Evolutionary conservation across 2,113 vertebrate species (phyloP).

Genomic region (Ahaetulla prasina): DNA sequence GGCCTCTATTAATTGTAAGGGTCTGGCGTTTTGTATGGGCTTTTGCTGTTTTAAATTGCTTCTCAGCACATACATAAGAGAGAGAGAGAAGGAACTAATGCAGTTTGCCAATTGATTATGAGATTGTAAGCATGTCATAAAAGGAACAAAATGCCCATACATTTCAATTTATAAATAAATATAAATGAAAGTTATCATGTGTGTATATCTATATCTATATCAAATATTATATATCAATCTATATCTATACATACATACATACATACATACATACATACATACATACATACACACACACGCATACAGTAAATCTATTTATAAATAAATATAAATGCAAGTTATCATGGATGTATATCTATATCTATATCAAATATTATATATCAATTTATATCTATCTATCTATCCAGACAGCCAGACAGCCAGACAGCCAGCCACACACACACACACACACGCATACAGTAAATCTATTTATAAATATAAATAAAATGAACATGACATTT

Average conservation of each 20-base stretch:
- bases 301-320: too few species aligned
- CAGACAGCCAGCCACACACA: too few species aligned
- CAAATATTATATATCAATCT: background rate
- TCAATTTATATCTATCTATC: too few species aligned
- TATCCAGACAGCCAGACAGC: too few species aligned
- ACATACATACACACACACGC: too few species aligned
- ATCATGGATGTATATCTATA: too few species aligned
- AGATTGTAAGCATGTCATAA: background rate
- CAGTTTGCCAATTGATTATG: background rate
- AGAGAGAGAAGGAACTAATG: background rate
- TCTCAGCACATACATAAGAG: background rate
- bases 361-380: too few species aligned
- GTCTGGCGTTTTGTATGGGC: background rate
- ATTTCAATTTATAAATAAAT: background rate
- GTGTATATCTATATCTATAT: background rate
- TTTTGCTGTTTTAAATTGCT: background rate
- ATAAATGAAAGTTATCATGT: background rate
- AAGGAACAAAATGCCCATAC: background rate
- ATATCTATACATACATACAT: too few species aligned
- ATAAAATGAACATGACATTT: background rate
- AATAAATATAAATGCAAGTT: too few species aligned
- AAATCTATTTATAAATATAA: background rate
- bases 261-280: too few species aligned
- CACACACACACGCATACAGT: background rate
- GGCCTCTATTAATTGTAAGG: background rate